These are phyloP conservation scores for Amblyornis subalaris DNA, from an alignment of 2,113 vertebrate species.

Conservation along the genomic window DNA sequence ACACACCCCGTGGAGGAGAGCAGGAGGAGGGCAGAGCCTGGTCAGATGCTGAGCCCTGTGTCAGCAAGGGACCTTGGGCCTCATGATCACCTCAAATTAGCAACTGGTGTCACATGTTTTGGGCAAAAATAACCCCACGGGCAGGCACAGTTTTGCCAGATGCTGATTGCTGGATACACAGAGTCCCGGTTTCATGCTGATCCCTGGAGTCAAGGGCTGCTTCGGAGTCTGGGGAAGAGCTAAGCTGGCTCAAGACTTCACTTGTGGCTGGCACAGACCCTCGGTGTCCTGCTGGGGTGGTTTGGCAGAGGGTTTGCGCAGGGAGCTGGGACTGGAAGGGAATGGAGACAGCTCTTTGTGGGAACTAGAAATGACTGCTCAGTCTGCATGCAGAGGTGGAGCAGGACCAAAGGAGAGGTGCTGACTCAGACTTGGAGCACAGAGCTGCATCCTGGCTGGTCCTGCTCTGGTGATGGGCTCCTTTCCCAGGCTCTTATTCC, in stretches of 20 bases:
- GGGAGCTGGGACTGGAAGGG: neutral
- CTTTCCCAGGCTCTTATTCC: neutral
- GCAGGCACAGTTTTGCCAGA: neutral
- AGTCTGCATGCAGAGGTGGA: neutral
- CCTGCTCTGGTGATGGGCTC: neutral
- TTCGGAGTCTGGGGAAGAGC: neutral
- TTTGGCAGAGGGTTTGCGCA: neutral
- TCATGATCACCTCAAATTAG: conserved; percentile 52
- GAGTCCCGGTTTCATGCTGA: neutral
- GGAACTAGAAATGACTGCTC: neutral
- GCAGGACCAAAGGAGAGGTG: neutral
- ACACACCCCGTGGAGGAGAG: fast-evolving
- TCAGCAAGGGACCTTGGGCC: neutral
- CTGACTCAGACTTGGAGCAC: neutral
- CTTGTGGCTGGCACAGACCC: neutral
- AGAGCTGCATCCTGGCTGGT: neutral
- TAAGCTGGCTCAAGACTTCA: neutral
- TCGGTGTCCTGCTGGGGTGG: fast-evolving
- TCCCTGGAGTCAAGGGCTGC: neutral
- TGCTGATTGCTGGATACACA: neutral
- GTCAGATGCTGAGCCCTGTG: neutral
- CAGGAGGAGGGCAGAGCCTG: neutral
- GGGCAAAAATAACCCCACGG: conserved; percentile 77
- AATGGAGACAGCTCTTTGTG: neutral
- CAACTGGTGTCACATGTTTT: conserved; percentile 74